Percentiles rank a stretch among this genome's conserved stretches.
phyloP scores from a whole-genome alignment of 2,888 invertebrate species.

The Urechis unicinctus region DNA sequence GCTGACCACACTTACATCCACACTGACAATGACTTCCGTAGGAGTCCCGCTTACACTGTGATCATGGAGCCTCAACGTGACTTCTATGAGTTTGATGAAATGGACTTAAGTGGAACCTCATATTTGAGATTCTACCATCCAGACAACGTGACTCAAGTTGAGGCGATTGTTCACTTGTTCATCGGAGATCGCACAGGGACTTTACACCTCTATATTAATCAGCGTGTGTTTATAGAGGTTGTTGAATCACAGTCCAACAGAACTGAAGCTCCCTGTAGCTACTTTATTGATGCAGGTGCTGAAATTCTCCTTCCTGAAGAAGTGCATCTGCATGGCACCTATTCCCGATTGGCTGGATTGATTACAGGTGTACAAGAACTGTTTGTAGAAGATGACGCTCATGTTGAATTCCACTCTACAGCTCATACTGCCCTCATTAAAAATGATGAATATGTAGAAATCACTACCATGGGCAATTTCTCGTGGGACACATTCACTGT shows the following conservation, averaged over 20 bases:
- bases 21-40: conserved; percentile 23
- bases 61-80: conserved; percentile 24
- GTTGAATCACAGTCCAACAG: conserved; percentile 28
- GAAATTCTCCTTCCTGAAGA: conserved; percentile 30
- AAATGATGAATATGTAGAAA: conserved; percentile 22
- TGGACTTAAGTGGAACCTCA: conserved; percentile 29
- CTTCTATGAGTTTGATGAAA: conserved; percentile 30
- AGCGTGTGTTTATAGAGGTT: conserved; percentile 29
- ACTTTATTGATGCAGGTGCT: conserved; percentile 26
- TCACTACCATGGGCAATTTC: conserved; percentile 28
- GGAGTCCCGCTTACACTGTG: conserved; percentile 27
- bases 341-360: conserved; percentile 26
- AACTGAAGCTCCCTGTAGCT: conserved; percentile 33
- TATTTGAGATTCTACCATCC: conserved; percentile 27
- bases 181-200: conserved; percentile 33
- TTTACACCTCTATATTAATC: conserved; percentile 25
- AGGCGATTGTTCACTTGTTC: conserved; percentile 26
- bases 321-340: conserved; percentile 32
- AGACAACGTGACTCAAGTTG: conserved; percentile 10
- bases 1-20: conserved; percentile 31
- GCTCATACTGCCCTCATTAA: conserved; percentile 27
- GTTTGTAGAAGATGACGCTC: conserved; percentile 24
- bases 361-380: conserved; percentile 27
- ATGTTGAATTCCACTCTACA: conserved; percentile 26
- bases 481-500: conserved; percentile 25